A percentile compares a stretch with the other conserved stretches of the same genome.
phyloP scores from a whole-genome alignment of 2,113 vertebrate genomes.

The Todiramphus chloris region DNA sequence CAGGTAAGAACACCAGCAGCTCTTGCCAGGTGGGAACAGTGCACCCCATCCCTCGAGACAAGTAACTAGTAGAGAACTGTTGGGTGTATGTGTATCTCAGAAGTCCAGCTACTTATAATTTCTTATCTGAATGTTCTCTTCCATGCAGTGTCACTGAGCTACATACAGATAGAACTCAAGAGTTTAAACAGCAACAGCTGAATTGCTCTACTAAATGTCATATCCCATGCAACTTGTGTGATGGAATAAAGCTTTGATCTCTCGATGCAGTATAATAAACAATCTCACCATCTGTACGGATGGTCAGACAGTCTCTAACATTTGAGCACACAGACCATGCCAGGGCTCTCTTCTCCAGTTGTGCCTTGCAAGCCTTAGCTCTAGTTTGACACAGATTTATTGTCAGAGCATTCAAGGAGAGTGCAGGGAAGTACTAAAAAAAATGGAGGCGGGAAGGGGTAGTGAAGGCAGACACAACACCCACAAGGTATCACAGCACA shows the following conservation, averaged over 20 bases:
- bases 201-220: not conserved
- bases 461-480: fast-evolving
- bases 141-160: not conserved
- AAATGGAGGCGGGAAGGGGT: not conserved
- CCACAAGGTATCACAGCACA: not conserved
- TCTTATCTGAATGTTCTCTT: not conserved
- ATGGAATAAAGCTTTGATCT: not conserved
- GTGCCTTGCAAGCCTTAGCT: not conserved
- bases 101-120: not conserved
- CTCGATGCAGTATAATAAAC: not conserved
- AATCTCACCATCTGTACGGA: not conserved
- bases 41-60: not conserved
- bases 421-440: not conserved
- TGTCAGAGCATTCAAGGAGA: not conserved
- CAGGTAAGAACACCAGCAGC: not conserved
- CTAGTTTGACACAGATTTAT: not conserved
- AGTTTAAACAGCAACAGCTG: not conserved
- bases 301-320: not conserved
- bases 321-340: fast-evolving
- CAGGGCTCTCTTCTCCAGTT: not conserved
- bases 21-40: not conserved
- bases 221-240: not conserved
- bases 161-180: not conserved
- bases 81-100: not conserved
- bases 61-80: not conserved